A percentile compares a stretch with the other conserved stretches of the same genome.
These are phyloP conservation scores for Spinus olivaceus DNA, from an alignment of 2,797 vertebrate genomes.

Conservation along the genomic window DNA sequence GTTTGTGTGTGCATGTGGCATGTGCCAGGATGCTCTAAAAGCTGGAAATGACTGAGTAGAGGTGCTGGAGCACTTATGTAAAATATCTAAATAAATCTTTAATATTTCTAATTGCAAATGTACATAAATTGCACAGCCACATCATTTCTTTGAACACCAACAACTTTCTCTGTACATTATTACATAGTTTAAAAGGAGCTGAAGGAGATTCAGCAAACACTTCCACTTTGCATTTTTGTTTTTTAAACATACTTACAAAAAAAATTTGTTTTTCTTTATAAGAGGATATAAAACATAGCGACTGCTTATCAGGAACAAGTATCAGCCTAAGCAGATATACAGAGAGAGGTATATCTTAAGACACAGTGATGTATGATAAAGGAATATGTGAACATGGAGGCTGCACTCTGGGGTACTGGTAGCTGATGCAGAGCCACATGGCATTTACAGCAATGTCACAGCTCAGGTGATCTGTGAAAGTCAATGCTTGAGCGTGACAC, in stretches of 20 bases:
- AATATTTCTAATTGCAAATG: conserved; percentile 99
- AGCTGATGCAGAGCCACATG: conserved; percentile 13
- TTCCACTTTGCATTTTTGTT: conserved; percentile 71
- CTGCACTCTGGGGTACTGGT: conserved; percentile 7
- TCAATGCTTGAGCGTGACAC: background rate
- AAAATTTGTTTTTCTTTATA: conserved; percentile 58
- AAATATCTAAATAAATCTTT: conserved; percentile 99
- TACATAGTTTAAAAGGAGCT: conserved; percentile 83
- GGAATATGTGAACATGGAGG: conserved; percentile 31
- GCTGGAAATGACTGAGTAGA: conserved; percentile 1
- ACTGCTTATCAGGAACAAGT: conserved; percentile 78
- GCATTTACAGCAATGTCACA: conserved; percentile 49
- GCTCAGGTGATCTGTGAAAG: background rate
- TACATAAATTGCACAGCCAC: conserved; percentile 99
- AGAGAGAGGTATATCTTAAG: conserved; percentile 65
- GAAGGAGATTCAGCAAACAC: conserved; percentile 85
- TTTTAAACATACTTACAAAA: conserved; percentile 99
- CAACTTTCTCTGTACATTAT: conserved; percentile 96
- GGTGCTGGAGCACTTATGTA: conserved; percentile 66
- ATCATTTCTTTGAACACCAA: conserved; percentile 87
- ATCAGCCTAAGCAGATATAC: conserved; percentile 65
- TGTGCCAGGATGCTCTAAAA: background rate
- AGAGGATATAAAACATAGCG: conserved; percentile 94
- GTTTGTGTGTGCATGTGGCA: fast-evolving
- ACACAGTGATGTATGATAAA: conserved; percentile 65